phyloP scores from a whole-genome alignment of 2,797 vertebrate species.

The Catharus ustulatus region DNA sequence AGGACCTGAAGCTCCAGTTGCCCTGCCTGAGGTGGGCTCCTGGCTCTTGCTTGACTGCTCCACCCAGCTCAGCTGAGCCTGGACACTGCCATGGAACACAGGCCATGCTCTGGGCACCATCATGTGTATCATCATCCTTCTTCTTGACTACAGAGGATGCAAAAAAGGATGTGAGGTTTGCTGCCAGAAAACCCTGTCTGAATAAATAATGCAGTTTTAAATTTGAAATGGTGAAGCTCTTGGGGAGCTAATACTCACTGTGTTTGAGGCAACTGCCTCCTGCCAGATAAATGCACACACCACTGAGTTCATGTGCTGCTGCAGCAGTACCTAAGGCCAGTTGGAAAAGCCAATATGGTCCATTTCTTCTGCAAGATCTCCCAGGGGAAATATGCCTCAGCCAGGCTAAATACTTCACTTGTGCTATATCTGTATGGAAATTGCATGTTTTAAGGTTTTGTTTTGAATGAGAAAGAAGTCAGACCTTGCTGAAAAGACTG shows the following conservation, averaged over 20 bases:
- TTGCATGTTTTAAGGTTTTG: not conserved
- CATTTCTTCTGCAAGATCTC: not conserved
- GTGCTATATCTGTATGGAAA: not conserved
- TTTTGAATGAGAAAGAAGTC: not conserved
- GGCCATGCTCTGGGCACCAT: not conserved
- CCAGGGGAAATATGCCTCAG: not conserved
- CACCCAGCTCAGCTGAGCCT: not conserved
- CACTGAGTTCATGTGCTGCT: not conserved
- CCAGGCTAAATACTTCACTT: not conserved
- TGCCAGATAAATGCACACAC: not conserved
- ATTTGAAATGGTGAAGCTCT: not conserved
- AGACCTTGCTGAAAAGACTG: not conserved
- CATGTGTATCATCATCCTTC: fast-evolving
- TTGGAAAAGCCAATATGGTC: not conserved
- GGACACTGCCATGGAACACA: fast-evolving
- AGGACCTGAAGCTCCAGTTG: not conserved
- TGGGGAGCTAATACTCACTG: not conserved
- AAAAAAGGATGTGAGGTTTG: not conserved
- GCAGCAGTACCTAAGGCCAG: not conserved
- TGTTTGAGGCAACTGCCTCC: not conserved
- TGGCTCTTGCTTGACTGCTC: not conserved
- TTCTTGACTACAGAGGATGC: not conserved
- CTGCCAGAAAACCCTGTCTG: not conserved
- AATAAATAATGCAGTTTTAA: slow-evolving; percentile 3
- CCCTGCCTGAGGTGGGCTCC: not conserved